Percentiles rank a stretch among this genome's conserved stretches.
These are phyloP conservation scores for Ernsta delagoae DNA, from an alignment of 2,888 invertebrate species.

Conservation along the genomic window DNA sequence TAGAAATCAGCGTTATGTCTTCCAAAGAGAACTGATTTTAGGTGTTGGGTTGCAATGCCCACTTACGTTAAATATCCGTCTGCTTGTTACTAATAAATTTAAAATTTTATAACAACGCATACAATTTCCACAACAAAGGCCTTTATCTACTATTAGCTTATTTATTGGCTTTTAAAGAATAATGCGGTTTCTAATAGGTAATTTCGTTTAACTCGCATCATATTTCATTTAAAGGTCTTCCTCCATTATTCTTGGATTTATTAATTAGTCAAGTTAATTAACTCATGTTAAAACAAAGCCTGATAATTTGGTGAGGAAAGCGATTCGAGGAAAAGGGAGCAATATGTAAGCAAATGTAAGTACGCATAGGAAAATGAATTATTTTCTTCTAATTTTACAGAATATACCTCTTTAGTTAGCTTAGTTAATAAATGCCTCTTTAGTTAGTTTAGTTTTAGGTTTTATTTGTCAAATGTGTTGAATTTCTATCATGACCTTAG, in stretches of 20 bases:
- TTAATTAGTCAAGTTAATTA: conserved; percentile 8
- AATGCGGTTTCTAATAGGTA: conserved; percentile 5
- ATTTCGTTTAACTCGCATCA: conserved; percentile 7
- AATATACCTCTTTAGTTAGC: no score
- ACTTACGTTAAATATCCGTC: no score
- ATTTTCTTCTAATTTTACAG: neutral
- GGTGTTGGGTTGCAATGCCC: no score
- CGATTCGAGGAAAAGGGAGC: neutral
- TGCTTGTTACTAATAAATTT: no score
- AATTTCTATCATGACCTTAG: no score
- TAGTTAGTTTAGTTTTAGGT: no score
- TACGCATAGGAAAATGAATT: neutral
- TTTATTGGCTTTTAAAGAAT: neutral
- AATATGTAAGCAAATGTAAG: neutral
- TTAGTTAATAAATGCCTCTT: no score
- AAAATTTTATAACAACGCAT: no score
- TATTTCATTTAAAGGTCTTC: conserved; percentile 7
- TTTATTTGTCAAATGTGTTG: no score
- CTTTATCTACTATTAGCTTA: neutral
- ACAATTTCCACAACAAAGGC: neutral
- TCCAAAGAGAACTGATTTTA: no score
- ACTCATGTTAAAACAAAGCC: conserved; percentile 7
- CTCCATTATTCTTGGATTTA: conserved; percentile 9
- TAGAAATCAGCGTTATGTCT: no score
- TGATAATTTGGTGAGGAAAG: neutral